A percentile compares a stretch with the other conserved stretches of the same genome.
phyloP scores from a whole-genome alignment of 2,797 vertebrate genomes.

The Leptoclinus maculatus region DNA sequence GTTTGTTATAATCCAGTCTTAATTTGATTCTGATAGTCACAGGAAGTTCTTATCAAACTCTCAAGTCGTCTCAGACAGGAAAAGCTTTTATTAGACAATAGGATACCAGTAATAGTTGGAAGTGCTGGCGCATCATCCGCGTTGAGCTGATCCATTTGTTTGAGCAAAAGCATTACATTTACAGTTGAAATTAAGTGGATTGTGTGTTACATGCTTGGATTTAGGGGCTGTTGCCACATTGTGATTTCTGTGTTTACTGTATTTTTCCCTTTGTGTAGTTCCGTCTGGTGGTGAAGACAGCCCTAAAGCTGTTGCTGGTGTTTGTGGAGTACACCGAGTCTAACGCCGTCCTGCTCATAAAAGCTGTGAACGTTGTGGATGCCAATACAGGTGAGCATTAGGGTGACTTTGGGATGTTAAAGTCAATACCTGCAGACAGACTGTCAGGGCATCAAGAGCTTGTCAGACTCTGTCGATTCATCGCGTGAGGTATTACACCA shows the following conservation, averaged over 20 bases:
- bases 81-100: slow-evolving; percentile 17
- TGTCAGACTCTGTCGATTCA: neutral
- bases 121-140: neutral
- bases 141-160: neutral
- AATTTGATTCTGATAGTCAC: slow-evolving; percentile 7
- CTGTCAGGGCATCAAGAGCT: neutral
- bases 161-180: neutral
- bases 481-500: neutral
- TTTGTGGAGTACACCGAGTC: slow-evolving; percentile 97
- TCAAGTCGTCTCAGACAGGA: slow-evolving; percentile 48
- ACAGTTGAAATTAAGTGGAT: neutral
- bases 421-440: neutral
- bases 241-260: slow-evolving; percentile 17
- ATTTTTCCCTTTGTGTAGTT: slow-evolving; percentile 83
- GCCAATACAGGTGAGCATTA: slow-evolving; percentile 86
- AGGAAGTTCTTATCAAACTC: slow-evolving; percentile 51
- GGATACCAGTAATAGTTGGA: slow-evolving; percentile 11
- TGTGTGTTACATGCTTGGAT: neutral
- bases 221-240: neutral
- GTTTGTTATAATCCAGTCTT: neutral
- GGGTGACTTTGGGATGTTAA: neutral
- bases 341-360: slow-evolving; percentile 90
- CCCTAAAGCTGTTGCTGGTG: slow-evolving; percentile 95
- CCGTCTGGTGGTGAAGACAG: slow-evolving; percentile 96
- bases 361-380: slow-evolving; percentile 89